phyloP scores from a whole-genome alignment of 2,113 vertebrate genomes.

The Perognathus longimembris region DNA sequence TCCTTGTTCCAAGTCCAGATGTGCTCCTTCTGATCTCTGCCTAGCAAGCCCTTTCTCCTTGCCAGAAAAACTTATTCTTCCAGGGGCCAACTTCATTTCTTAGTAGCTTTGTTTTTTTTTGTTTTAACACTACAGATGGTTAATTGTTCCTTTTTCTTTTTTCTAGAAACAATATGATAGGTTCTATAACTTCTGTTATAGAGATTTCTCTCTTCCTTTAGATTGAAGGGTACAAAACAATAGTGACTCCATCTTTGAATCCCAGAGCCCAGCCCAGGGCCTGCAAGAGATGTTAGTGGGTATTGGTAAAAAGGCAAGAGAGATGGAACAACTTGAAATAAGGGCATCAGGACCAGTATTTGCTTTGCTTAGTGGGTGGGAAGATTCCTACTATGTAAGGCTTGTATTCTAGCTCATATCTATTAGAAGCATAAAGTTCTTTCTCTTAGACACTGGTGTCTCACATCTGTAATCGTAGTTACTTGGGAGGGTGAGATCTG shows the following conservation, averaged over 20 bases:
- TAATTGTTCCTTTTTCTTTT: neutral
- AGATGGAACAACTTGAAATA: neutral
- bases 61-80: neutral
- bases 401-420: neutral
- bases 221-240: neutral
- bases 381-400: neutral
- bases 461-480: too few relatives aligned
- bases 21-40: neutral
- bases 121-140: neutral
- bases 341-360: neutral
- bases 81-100: neutral
- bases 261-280: neutral
- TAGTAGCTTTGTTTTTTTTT: neutral
- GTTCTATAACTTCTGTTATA: neutral
- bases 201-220: neutral
- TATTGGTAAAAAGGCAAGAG: neutral
- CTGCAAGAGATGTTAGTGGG: neutral
- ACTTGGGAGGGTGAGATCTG: too few relatives aligned
- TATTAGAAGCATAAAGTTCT: slow-evolving; percentile 32
- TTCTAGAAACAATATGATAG: neutral
- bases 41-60: neutral
- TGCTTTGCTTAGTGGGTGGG: neutral
- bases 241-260: neutral
- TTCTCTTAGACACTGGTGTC: too few relatives aligned
- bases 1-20: neutral